Evolutionary conservation across 1,140 invertebrate species (phyloP).

Genomic region (Trachymyrmex cornetzi): DNA sequence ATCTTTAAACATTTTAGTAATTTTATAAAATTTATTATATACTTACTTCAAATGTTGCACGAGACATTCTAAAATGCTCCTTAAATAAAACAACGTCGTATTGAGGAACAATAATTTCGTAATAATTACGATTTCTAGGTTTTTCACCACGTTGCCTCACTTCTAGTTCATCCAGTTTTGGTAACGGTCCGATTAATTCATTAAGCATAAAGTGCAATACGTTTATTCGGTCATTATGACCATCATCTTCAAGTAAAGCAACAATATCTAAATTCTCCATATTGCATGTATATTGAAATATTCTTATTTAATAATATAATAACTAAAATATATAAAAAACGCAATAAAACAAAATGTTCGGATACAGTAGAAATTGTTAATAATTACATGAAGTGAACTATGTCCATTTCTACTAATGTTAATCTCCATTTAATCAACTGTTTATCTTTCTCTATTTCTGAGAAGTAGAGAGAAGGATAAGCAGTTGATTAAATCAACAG

Average conservation of each 20-base stretch:
- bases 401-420: too few relatives aligned
- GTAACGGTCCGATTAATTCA: conserved; percentile 19
- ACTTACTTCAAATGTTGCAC: not conserved
- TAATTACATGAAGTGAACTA: too few relatives aligned
- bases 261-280: not conserved
- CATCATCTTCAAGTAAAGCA: not conserved
- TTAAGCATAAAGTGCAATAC: not conserved
- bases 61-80: conserved; percentile 34
- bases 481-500: too few relatives aligned
- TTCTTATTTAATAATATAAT: too few relatives aligned
- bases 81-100: conserved; percentile 13
- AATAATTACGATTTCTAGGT: conserved; percentile 17
- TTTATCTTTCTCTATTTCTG: too few relatives aligned
- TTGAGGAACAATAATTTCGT: not conserved
- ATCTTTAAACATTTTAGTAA: too few relatives aligned
- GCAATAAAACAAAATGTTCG: too few relatives aligned
- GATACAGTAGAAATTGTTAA: too few relatives aligned
- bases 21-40: too few relatives aligned
- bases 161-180: conserved; percentile 1
- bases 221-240: not conserved
- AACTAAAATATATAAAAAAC: too few relatives aligned
- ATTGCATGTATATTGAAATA: not conserved
- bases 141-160: not conserved
- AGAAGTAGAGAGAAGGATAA: too few relatives aligned
- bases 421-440: too few relatives aligned